These are phyloP conservation scores for Drosophila anomelani DNA, from an alignment of 2,888 invertebrate species.

Conservation along the genomic window DNA sequence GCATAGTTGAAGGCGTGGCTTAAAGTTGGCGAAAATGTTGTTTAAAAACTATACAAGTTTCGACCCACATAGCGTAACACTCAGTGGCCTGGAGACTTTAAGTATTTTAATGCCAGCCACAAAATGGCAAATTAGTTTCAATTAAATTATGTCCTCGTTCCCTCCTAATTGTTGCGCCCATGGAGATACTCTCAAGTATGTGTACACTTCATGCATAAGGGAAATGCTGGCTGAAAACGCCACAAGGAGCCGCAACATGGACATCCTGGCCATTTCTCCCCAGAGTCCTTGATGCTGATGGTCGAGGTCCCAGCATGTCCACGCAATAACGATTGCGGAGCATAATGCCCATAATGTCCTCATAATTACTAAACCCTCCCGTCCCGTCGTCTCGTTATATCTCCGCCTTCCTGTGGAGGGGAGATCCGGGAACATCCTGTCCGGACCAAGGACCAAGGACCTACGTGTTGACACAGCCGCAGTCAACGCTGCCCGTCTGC, in stretches of 20 bases:
- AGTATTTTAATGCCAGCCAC: constrained; percentile 72
- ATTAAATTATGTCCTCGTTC: constrained; percentile 78
- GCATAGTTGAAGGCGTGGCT: background rate
- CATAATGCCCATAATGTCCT: constrained; percentile 81
- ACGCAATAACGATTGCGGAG: constrained; percentile 80
- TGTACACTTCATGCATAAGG: constrained; percentile 71
- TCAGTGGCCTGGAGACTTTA: constrained; percentile 41
- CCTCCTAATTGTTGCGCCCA: constrained; percentile 62
- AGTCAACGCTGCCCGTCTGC: constrained; percentile 49
- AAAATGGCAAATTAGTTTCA: constrained; percentile 82
- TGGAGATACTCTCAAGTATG: constrained; percentile 20
- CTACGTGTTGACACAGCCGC: constrained; percentile 72
- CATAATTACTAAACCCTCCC: constrained; percentile 80
- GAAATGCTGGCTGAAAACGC: constrained; percentile 64
- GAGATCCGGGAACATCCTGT: constrained; percentile 16
- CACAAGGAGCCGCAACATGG: constrained; percentile 62
- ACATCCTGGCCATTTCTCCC: constrained; percentile 37
- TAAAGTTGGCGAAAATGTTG: constrained; percentile 6
- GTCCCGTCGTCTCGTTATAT: constrained; percentile 2
- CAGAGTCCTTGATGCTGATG: constrained; percentile 30
- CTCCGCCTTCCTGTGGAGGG: background rate
- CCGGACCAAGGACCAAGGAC: constrained; percentile 36
- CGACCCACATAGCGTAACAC: constrained; percentile 38
- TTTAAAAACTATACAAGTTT: constrained; percentile 5
- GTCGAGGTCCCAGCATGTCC: constrained; percentile 75